Base-by-base conservation (phyloP, 2,888 invertebrate species). In the Epicampocera succincta region DNA sequence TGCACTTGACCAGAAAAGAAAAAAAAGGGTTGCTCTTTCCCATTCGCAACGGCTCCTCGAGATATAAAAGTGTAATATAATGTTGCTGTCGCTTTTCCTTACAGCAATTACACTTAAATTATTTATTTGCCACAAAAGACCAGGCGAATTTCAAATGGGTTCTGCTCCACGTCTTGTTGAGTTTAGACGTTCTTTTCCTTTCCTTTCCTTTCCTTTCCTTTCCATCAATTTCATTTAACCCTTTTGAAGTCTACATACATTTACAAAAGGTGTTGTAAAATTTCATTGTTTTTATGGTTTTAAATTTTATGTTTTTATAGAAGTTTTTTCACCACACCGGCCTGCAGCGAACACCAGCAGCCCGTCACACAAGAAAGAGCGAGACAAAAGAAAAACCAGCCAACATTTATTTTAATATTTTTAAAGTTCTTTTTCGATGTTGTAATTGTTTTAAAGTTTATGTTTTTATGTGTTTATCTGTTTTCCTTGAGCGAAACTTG, bases 261-360 rank as follows among this genome's bases (percentile, higher is more conserved):
- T 66, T 54, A 54, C 44, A 66, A 73, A 73, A 79, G 78, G 72
- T 66, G 72, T 79, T 78, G 78, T 78, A 78, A 78, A 72, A 66
- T 13, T 61, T 52, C 48, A 19, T 44, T 60, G 50, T 54, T 58
- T 48, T 33, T 38, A 29, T 38, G 48, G 54, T 60, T 52, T 58
- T 42, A n/a, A 76, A 56, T 73, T 78, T 82, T 82, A 71, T 82
- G 74, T 78, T 78, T 82, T 78, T 82, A 78, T 78, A 63, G 63
- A 58, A 58, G 42, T n/a, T 2, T 19, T 65, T 63, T 71, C 17
- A 17, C 17, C 38, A 4, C 29, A 9, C 38, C 17, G 17, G 40
- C 58, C 17, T 8, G 6, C 15, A 46, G 15, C 17, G 44, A n/a
- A 11, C 21, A 1, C 5, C 40, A 40, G 33, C 33, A 33, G 33